A percentile compares a stretch with the other conserved stretches of the same genome.
Evolutionary conservation across 2,888 invertebrate species (phyloP).

Genomic region (Arctia plantaginis): DNA sequence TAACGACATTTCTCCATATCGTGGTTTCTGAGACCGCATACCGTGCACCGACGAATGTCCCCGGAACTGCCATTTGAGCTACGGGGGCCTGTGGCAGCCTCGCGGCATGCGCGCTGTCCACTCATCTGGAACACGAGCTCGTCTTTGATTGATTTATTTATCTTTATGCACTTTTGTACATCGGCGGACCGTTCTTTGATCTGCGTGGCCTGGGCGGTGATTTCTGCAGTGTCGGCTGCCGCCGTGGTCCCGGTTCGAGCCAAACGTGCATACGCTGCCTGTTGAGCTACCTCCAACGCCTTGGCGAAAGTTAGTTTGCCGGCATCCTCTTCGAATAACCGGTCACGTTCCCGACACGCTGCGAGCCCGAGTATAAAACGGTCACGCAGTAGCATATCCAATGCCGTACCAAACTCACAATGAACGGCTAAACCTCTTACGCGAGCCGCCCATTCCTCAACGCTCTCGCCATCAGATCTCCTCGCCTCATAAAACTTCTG

Average conservation of each 20-base stretch:
- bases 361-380: neutral
- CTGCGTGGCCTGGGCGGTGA: neutral
- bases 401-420: neutral
- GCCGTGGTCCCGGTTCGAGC: neutral
- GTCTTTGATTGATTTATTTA: no score
- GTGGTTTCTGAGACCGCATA: neutral
- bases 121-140: neutral
- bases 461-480: neutral
- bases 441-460: constrained; percentile 1
- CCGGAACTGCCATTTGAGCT: no score
- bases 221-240: neutral
- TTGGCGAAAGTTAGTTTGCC: neutral
- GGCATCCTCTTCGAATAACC: neutral
- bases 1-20: constrained; percentile 2
- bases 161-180: no score
- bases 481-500: constrained; percentile 2
- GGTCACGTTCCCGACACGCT: neutral
- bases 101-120: neutral
- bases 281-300: neutral
- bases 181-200: no score
- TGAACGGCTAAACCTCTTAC: neutral
- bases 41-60: neutral
- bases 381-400: neutral
- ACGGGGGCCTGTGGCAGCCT: neutral
- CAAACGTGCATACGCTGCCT: neutral